A percentile compares a stretch with the other conserved stretches of the same genome.
Evolutionary conservation across 2,113 vertebrate genomes (phyloP).

Genomic region (Microcebus lehilahytsara): DNA sequence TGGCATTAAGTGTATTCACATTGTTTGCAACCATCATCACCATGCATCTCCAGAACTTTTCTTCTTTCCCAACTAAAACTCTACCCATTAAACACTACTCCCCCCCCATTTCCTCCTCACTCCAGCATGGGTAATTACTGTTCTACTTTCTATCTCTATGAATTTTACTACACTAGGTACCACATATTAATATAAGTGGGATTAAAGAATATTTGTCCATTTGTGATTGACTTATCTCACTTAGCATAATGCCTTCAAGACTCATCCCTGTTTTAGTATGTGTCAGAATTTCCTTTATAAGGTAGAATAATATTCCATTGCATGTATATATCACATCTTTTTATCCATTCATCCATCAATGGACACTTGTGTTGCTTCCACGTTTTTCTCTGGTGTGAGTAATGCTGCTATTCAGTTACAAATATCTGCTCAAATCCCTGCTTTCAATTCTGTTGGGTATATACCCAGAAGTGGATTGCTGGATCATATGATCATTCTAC

Average conservation of each 20-base stretch:
- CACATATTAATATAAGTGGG: neutral
- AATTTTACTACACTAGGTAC: neutral
- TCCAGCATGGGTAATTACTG: too few species aligned
- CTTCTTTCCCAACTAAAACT: neutral
- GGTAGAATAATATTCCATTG: neutral
- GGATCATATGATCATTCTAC: neutral
- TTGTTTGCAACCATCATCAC: neutral
- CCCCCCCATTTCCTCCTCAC: neutral
- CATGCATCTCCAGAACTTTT: neutral
- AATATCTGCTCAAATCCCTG: neutral
- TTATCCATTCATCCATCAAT: neutral
- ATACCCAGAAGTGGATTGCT: neutral
- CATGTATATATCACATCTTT: neutral
- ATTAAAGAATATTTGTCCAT: neutral
- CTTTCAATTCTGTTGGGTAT: neutral
- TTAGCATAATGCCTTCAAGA: neutral
- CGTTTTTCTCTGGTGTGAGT: neutral
- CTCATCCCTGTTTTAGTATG: neutral
- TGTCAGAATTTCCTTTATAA: neutral
- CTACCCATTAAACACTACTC: neutral
- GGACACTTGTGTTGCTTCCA: neutral
- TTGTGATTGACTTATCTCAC: neutral
- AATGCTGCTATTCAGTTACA: neutral
- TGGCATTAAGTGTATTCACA: neutral
- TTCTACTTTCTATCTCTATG: neutral